phyloP scores from a whole-genome alignment of 2,113 vertebrate genomes.

The Hippocampus barbouri region DNA sequence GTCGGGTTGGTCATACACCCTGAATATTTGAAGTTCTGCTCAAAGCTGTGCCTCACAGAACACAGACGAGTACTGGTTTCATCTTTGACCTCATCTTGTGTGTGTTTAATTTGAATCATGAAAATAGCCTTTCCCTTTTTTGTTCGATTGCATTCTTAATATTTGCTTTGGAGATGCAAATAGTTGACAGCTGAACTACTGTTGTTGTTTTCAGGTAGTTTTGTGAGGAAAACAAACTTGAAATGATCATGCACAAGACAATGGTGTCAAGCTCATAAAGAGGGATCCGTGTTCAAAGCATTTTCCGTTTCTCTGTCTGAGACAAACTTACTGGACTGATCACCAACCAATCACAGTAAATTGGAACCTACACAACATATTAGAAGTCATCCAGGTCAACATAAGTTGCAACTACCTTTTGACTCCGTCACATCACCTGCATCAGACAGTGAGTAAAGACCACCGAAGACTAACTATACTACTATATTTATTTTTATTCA shows the following conservation, averaged over 20 bases:
- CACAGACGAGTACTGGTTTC: neutral
- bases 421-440: too few relatives aligned
- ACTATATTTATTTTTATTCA: too few relatives aligned
- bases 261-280: neutral
- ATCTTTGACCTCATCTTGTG: neutral
- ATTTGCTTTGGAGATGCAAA: neutral
- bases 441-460: too few relatives aligned
- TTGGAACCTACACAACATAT: too few relatives aligned
- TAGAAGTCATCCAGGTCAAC: too few relatives aligned
- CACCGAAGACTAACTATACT: too few relatives aligned
- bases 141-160: neutral
- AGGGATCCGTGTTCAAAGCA: too few relatives aligned
- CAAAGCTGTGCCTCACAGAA: neutral
- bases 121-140: neutral
- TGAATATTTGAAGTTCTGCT: neutral
- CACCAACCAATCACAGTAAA: too few relatives aligned
- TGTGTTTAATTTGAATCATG: neutral
- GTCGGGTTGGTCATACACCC: neutral
- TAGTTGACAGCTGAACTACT: neutral
- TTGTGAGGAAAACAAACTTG: neutral
- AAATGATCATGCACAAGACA: neutral
- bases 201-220: neutral
- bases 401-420: too few relatives aligned
- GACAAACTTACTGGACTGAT: too few relatives aligned
- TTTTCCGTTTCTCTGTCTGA: too few relatives aligned